These are phyloP conservation scores for Nemotelus nigrinus DNA, from an alignment of 2,888 invertebrate species.

Conservation along the genomic window DNA sequence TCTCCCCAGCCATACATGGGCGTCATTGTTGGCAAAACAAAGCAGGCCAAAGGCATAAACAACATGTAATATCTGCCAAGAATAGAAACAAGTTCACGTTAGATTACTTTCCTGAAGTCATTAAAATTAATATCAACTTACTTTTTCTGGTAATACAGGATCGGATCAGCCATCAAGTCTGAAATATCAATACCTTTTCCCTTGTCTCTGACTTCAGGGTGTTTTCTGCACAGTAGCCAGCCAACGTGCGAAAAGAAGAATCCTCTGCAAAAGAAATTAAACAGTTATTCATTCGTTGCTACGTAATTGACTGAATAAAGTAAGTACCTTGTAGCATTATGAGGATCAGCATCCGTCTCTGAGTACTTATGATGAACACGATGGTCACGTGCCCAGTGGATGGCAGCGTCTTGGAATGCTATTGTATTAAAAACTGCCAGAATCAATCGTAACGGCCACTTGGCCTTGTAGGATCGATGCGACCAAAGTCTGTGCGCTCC, in stretches of 20 bases:
- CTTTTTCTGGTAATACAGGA: slow-evolving; percentile 89
- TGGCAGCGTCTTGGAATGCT: slow-evolving; percentile 87
- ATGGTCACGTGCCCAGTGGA: slow-evolving; percentile 84
- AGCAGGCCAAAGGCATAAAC: slow-evolving; percentile 79
- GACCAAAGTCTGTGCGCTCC: slow-evolving; percentile 97
- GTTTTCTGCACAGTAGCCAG: slow-evolving; percentile 91
- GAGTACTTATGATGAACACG: slow-evolving; percentile 92
- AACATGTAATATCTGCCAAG: slow-evolving; percentile 75
- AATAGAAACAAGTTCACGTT: slow-evolving; percentile 5
- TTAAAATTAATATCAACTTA: slow-evolving; percentile 65
- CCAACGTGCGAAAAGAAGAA: slow-evolving; percentile 97
- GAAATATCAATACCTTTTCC: slow-evolving; percentile 86
- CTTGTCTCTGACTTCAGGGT: slow-evolving; percentile 87
- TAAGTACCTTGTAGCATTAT: slow-evolving; percentile 76
- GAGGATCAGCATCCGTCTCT: slow-evolving; percentile 94
- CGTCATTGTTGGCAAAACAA: slow-evolving; percentile 78
- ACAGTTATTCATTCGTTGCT: not conserved
- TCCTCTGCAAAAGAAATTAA: slow-evolving; percentile 69
- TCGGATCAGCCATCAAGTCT: slow-evolving; percentile 83
- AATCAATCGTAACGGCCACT: slow-evolving; percentile 83
- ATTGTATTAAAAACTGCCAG: slow-evolving; percentile 86
- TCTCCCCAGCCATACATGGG: slow-evolving; percentile 86
- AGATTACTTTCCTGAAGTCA: not conserved
- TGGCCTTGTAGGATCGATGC: slow-evolving; percentile 95
- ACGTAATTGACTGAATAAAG: not conserved